Conservation (phyloP, 1,140 invertebrate genomes). For the Anastrepha obliqua region DNA sequence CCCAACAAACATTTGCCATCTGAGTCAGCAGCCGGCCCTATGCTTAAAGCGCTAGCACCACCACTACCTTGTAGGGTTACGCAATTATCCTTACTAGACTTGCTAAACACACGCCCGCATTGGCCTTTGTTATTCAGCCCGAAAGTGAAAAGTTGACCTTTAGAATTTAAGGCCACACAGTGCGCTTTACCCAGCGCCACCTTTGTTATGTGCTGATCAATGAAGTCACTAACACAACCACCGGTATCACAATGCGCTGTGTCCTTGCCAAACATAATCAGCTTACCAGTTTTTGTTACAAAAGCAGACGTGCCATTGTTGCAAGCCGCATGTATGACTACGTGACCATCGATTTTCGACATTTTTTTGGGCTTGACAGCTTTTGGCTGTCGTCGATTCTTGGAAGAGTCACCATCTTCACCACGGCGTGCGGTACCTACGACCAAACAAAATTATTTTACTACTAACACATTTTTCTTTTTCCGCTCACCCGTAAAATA, state of each 20-base stretch:
- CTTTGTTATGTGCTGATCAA: conserved; percentile 86
- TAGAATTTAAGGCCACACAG: conserved; percentile 89
- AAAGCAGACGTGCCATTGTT: conserved; percentile 96
- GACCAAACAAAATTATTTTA: conserved; percentile 77
- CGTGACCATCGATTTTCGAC: conserved; percentile 90
- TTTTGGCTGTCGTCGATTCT: conserved; percentile 89
- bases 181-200: conserved; percentile 97
- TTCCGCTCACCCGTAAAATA: conserved; percentile 83
- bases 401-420: conserved; percentile 94
- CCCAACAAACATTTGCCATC: conserved; percentile 18
- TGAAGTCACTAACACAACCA: conserved; percentile 83
- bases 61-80: conserved; percentile 53
- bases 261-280: conserved; percentile 97
- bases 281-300: conserved; percentile 90
- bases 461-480: neutral
- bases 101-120: conserved; percentile 92
- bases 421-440: conserved; percentile 91
- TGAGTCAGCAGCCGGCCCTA: neutral
- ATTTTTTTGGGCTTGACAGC: conserved; percentile 95
- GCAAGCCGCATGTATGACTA: conserved; percentile 88
- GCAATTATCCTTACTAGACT: conserved; percentile 78
- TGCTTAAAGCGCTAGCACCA: neutral
- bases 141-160: conserved; percentile 95
- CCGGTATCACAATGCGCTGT: conserved; percentile 88
- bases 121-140: conserved; percentile 99